Evolutionary conservation across 1,140 invertebrate genomes (phyloP).

Genomic region (Adoxophyes honmai): DNA sequence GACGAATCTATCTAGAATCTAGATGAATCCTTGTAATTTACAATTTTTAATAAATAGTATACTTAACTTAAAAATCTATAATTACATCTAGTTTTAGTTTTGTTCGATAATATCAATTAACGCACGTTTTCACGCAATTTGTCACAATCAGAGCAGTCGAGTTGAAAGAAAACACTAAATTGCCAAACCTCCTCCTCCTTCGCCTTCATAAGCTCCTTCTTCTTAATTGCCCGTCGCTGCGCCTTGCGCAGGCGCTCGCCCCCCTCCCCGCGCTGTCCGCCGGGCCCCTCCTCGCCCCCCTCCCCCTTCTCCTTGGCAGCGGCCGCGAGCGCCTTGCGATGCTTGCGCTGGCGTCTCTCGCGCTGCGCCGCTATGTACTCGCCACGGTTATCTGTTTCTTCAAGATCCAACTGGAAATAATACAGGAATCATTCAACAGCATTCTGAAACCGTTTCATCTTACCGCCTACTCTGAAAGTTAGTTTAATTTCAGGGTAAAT

Average conservation of each 20-base stretch:
- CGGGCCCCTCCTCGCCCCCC: not conserved
- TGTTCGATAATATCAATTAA: too few relatives aligned
- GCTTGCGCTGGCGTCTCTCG: slow-evolving; percentile 38
- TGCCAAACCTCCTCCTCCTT: slow-evolving; percentile 22
- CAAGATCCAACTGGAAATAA: slow-evolving; percentile 36
- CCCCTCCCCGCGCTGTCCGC: slow-evolving; percentile 16
- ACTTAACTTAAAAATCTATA: too few relatives aligned
- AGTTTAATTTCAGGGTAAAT: too few relatives aligned
- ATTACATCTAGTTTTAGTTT: too few relatives aligned
- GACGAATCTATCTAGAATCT: too few relatives aligned
- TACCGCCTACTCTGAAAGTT: too few relatives aligned
- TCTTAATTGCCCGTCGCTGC: slow-evolving; percentile 41
- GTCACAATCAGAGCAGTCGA: too few relatives aligned
- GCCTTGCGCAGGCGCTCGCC: slow-evolving; percentile 22
- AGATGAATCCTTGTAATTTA: too few relatives aligned
- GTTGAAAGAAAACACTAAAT: too few relatives aligned
- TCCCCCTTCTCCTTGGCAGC: not conserved
- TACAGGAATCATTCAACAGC: not conserved
- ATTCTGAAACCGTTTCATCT: too few relatives aligned
- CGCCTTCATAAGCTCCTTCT: slow-evolving; percentile 39
- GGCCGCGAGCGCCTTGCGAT: slow-evolving; percentile 9
- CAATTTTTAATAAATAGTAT: too few relatives aligned
- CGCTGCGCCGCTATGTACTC: slow-evolving; percentile 44
- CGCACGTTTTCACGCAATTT: too few relatives aligned
- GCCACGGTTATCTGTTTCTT: slow-evolving; percentile 45